phyloP scores from a whole-genome alignment of 2,797 vertebrate species.

The Poliocrania exsul region DNA sequence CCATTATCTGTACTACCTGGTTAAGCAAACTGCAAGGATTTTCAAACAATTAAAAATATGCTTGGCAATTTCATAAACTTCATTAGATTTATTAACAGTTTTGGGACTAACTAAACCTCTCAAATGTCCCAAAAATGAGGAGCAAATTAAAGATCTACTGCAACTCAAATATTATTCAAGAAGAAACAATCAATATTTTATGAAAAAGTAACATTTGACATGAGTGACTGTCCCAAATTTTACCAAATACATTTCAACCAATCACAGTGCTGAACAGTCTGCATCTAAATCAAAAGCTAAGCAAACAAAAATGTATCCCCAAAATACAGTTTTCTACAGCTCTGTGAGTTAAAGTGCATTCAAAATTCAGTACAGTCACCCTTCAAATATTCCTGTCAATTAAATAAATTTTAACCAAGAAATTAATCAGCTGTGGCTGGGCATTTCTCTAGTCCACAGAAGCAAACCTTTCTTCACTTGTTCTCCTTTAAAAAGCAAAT shows the following conservation, averaged over 20 bases:
- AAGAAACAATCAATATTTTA: constrained; percentile 43
- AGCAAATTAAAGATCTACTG: not conserved
- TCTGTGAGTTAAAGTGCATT: not conserved
- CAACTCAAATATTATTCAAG: constrained; percentile 10
- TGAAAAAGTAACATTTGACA: constrained; percentile 42
- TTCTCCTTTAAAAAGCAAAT: constrained; percentile 36
- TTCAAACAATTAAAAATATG: constrained; percentile 48
- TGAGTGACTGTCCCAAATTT: constrained; percentile 56
- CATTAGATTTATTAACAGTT: not conserved
- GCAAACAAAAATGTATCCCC: not conserved
- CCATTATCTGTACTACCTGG: not conserved
- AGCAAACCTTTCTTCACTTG: constrained; percentile 12
- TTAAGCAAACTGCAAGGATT: not conserved
- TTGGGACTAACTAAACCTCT: not conserved
- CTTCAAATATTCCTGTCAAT: constrained; percentile 42
- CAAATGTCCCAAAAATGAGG: not conserved
- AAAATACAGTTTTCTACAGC: constrained; percentile 28
- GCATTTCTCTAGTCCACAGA: not conserved
- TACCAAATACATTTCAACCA: constrained; percentile 32
- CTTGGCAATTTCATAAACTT: not conserved
- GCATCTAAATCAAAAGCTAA: constrained; percentile 42
- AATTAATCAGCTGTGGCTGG: constrained; percentile 36
- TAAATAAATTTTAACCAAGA: constrained; percentile 45
- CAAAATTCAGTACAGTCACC: constrained; percentile 20
- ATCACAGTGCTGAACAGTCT: not conserved